Conservation (phyloP, 1,140 invertebrate species). For the Ips nitidus region DNA sequence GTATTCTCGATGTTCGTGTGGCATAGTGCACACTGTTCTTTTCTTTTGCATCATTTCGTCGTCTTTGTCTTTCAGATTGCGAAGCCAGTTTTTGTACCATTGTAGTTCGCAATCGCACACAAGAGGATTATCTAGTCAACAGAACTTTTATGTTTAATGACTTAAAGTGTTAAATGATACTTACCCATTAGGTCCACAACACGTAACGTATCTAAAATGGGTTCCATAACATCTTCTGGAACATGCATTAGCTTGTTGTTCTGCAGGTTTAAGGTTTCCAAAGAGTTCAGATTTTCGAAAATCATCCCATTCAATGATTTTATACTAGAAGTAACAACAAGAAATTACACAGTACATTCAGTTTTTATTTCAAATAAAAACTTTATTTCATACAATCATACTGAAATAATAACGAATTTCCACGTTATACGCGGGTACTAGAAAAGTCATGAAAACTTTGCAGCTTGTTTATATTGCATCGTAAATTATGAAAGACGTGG, state of each 20-base stretch:
- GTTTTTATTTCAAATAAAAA: conserved; percentile 3
- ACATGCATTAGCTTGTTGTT: conserved; percentile 84
- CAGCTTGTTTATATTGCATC: too few species aligned
- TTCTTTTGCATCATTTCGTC: conserved; percentile 86
- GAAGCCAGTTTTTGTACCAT: conserved; percentile 83
- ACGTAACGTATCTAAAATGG: conserved; percentile 79
- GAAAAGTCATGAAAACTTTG: too few species aligned
- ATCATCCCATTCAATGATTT: conserved; percentile 73
- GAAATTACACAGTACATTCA: not conserved
- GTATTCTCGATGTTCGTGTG: conserved; percentile 75
- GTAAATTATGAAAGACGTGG: too few species aligned
- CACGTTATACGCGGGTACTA: too few species aligned
- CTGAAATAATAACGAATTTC: too few species aligned
- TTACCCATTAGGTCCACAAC: conserved; percentile 86
- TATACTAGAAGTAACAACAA: conserved; percentile 62
- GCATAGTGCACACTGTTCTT: conserved; percentile 75
- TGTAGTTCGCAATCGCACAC: conserved; percentile 83
- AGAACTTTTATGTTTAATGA: not conserved
- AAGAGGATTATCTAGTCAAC: conserved; percentile 79
- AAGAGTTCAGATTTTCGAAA: conserved; percentile 83
- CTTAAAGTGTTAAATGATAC: conserved; percentile 26
- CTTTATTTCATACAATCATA: too few species aligned
- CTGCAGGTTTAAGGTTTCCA: conserved; percentile 84
- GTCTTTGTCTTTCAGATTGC: conserved; percentile 72
- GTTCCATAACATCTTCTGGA: conserved; percentile 84